Evolutionary conservation across 2,888 invertebrate genomes (phyloP).

Genomic region (Mythimna pallens): DNA sequence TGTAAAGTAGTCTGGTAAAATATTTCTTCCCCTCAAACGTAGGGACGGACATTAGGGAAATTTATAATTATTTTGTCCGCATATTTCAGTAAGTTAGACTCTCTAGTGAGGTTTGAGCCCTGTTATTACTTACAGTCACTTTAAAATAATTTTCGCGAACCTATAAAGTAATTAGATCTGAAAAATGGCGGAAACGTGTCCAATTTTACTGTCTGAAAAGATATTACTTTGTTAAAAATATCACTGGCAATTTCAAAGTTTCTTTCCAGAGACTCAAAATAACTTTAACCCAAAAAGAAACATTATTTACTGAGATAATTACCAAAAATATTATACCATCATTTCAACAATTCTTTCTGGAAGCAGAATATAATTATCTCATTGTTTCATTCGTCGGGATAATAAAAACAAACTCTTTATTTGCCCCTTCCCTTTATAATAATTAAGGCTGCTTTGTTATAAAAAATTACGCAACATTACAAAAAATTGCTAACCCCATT

Average conservation of each 20-base stretch:
- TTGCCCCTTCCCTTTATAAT: constrained; percentile 26
- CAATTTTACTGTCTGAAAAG: background rate
- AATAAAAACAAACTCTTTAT: constrained; percentile 42
- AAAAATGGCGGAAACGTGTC: constrained; percentile 7
- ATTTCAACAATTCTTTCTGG: constrained; percentile 16
- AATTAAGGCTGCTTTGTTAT: constrained; percentile 26
- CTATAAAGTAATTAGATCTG: constrained; percentile 28
- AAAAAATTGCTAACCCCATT: constrained; percentile 20
- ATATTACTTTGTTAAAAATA: background rate
- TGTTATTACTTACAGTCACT: constrained; percentile 44
- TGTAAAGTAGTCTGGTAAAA: constrained; percentile 58
- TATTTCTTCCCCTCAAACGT: constrained; percentile 56
- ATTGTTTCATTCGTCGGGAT: constrained; percentile 35
- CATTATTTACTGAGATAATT: background rate
- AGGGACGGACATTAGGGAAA: constrained; percentile 54
- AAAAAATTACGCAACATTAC: constrained; percentile 26
- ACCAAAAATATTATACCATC: background rate
- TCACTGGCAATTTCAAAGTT: background rate
- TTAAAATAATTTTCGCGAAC: constrained; percentile 38
- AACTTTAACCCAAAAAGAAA: background rate
- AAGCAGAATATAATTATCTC: constrained; percentile 36
- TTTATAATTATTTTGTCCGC: constrained; percentile 61
- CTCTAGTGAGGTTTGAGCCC: constrained; percentile 31
- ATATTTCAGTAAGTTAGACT: constrained; percentile 54
- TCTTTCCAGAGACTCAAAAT: background rate